Percentiles rank a stretch among this genome's conserved stretches.
Conservation (phyloP, 2,797 vertebrate species). For the Emys orbicularis region DNA sequence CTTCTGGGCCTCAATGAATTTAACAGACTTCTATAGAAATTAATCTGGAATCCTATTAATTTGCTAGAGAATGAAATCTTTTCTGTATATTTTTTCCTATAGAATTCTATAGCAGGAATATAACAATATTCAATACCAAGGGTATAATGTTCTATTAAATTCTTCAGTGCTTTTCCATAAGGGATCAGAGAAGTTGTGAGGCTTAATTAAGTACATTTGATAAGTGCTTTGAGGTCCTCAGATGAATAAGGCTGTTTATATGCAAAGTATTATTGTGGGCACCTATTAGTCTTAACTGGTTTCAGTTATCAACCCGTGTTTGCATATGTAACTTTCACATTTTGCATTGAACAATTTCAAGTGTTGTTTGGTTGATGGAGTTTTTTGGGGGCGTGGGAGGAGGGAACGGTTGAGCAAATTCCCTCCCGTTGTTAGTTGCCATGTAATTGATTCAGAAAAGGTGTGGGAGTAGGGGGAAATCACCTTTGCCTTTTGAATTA, state of each 20-base stretch:
- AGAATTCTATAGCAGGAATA: neutral
- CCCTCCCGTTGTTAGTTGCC: neutral
- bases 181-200: neutral
- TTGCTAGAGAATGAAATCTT: conserved; percentile 14
- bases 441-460: neutral
- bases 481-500: neutral
- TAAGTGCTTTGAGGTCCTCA: neutral
- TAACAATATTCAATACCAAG: neutral
- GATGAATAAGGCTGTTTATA: neutral
- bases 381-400: neutral
- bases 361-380: neutral
- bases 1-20: neutral
- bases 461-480: neutral
- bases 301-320: conserved; percentile 20
- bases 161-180: conserved; percentile 32
- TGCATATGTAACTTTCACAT: neutral
- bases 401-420: neutral
- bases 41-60: neutral
- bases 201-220: conserved; percentile 24
- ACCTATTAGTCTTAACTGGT: neutral
- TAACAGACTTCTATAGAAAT: neutral
- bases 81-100: neutral
- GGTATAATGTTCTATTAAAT: conserved; percentile 35
- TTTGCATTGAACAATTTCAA: neutral
- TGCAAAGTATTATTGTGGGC: neutral